Base-by-base conservation (phyloP, 2,888 invertebrate genomes). In the Amblyjoppa proteus region DNA sequence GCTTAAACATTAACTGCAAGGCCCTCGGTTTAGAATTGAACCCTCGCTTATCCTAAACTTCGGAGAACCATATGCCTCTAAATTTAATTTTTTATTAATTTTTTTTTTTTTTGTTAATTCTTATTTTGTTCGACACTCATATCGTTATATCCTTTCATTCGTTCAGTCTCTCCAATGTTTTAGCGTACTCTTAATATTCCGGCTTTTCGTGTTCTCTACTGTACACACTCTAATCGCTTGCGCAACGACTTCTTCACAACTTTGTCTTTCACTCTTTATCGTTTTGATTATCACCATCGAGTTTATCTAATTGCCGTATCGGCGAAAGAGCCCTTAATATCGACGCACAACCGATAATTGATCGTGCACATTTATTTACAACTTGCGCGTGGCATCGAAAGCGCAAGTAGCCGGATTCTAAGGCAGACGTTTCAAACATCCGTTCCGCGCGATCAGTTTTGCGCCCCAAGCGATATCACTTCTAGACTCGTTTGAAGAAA, bases 11-110 rank as follows among this genome's bases (percentile, higher is more conserved):
- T 85, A 86, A 81, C 61, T 77, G 86, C 86, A 87, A 87, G 85
- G 87, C 85, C 84, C 83, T 86, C 78, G 78, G 81, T 87, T 88
- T 87, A 85, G 85, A 88, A 88, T 87, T 81, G 81, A 85, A 85
- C 83, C 70, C 75, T 84, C 64, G 77, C 53, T 74, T 87, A 84
- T 84, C 83, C 78, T 64, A 80, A 75, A 75, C 68, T 83, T 53
- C 76, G 53, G 58, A 75, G 83, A 83, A 76, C 73, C 58, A 74
- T 81, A 77, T 34, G 25, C 74, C 78, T 38, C 61, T 84, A 81
- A 81, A 25, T 69, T 49, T 3, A 41, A 61, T 53, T 56, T 78
- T 45, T 69, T 25, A 7, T 45, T 75, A 34, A 38, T 68, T 64
- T 66, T 56, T 34, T 64, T 66, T 56, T 34, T n/a, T 34, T 68